A percentile compares a stretch with the other conserved stretches of the same genome.
Conservation (phyloP, 2,797 vertebrate species). For the Triplophysa bombifrons region DNA sequence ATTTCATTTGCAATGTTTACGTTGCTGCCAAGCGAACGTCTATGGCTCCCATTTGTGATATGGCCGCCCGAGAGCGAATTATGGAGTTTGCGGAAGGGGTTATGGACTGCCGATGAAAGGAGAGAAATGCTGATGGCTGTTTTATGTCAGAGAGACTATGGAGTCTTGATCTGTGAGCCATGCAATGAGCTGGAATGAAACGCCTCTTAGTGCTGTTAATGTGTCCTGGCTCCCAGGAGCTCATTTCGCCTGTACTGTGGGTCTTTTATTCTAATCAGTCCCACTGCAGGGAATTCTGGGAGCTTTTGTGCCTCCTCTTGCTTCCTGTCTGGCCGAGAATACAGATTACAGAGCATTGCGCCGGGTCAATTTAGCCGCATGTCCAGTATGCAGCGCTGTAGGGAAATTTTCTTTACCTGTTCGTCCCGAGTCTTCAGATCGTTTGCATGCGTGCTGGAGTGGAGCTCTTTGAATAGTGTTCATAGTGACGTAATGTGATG, state of each 20-base stretch:
- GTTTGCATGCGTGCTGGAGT: neutral
- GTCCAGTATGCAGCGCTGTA: neutral
- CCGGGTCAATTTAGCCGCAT: constrained; percentile 22
- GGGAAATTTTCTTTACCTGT: neutral
- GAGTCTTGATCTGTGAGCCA: constrained; percentile 53
- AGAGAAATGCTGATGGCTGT: constrained; percentile 42
- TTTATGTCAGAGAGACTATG: constrained; percentile 33
- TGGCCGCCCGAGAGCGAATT: constrained; percentile 34
- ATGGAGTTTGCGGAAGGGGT: constrained; percentile 40
- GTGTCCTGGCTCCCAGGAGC: constrained; percentile 47
- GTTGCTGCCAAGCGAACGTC: neutral
- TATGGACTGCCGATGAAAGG: constrained; percentile 32
- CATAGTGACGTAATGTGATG: neutral
- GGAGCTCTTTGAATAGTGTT: neutral
- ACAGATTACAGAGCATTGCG: constrained; percentile 33
- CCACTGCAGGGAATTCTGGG: constrained; percentile 42
- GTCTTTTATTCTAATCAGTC: constrained; percentile 46
- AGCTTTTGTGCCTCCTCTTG: constrained; percentile 35
- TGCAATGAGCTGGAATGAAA: constrained; percentile 38
- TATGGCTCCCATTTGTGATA: constrained; percentile 13
- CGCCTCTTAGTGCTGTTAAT: constrained; percentile 34
- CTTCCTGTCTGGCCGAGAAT: constrained; percentile 37
- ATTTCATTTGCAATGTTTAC: constrained; percentile 58
- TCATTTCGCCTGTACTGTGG: constrained; percentile 13
- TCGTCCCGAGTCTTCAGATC: neutral